Evolutionary conservation across 2,888 invertebrate genomes (phyloP).

Genomic region (Ophion costatus): DNA sequence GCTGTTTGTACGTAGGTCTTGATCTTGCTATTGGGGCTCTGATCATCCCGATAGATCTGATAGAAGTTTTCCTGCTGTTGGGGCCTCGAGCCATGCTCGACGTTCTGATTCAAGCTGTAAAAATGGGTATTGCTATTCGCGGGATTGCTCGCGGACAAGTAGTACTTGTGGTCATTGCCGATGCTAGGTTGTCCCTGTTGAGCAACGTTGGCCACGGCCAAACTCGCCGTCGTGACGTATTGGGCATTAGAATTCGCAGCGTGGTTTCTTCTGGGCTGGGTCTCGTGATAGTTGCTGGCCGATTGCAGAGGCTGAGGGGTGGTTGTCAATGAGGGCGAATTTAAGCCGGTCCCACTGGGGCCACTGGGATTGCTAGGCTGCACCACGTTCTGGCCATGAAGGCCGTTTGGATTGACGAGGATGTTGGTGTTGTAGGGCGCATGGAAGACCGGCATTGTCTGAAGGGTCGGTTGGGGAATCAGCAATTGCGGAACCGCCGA

Average conservation of each 20-base stretch:
- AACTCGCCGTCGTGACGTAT: conserved; percentile 76
- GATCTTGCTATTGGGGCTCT: conserved; percentile 45
- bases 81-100: conserved; percentile 66
- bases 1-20: conserved; percentile 71
- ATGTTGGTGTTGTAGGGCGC: conserved; percentile 67
- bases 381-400: conserved; percentile 74
- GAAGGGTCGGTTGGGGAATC: conserved; percentile 61
- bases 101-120: conserved; percentile 64
- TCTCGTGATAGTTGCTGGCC: conserved; percentile 67
- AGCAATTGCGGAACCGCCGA: conserved; percentile 50
- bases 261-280: conserved; percentile 68
- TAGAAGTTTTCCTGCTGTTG: conserved; percentile 68
- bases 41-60: conserved; percentile 61
- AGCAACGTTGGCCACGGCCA: conserved; percentile 73
- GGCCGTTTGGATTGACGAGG: conserved; percentile 74
- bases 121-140: conserved; percentile 62
- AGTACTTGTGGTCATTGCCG: conserved; percentile 17
- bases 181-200: conserved; percentile 42
- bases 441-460: conserved; percentile 56
- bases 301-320: conserved; percentile 61
- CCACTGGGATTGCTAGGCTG: conserved; percentile 54
- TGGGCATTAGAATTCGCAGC: conserved; percentile 66
- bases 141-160: conserved; percentile 30
- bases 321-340: conserved; percentile 39
- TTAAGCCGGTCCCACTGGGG: conserved; percentile 60